Percentiles rank a stretch among this genome's conserved stretches.
phyloP scores from a whole-genome alignment of 1,140 invertebrate species.

The Atta colombica region DNA sequence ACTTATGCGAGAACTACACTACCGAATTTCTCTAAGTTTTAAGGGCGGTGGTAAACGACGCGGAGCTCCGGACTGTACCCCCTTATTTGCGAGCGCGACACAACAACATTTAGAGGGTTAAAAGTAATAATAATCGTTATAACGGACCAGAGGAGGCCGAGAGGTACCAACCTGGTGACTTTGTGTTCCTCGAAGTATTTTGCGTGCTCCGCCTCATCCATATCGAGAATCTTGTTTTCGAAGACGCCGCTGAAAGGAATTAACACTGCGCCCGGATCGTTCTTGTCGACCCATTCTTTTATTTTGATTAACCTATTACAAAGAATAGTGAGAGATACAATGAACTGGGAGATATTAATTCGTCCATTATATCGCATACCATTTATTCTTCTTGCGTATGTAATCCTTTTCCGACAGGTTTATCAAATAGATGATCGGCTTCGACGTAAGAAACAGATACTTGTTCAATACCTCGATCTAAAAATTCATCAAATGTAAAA shows the following conservation, averaged over 20 bases:
- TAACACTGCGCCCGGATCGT: constrained; percentile 96
- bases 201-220: constrained; percentile 92
- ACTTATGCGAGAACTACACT: not conserved
- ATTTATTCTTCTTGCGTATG: constrained; percentile 99
- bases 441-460: constrained; percentile 98
- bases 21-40: constrained; percentile 40
- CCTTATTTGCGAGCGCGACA: constrained; percentile 68
- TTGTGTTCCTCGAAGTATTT: constrained; percentile 93
- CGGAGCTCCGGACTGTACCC: not conserved
- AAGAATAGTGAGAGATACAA: constrained; percentile 32
- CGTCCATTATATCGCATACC: constrained; percentile 86
- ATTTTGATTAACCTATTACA: constrained; percentile 96
- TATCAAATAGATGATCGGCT: constrained; percentile 98
- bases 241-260: constrained; percentile 98
- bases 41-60: not conserved
- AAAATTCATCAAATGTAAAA: constrained; percentile 74
- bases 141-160: constrained; percentile 5
- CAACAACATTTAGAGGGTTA: constrained; percentile 26
- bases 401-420: constrained; percentile 99
- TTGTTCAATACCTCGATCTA: constrained; percentile 99
- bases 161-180: constrained; percentile 90
- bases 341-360: not conserved
- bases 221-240: constrained; percentile 95
- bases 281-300: constrained; percentile 99
- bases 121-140: constrained; percentile 48